phyloP scores from a whole-genome alignment of 2,797 vertebrate species.

The Tenualosa ilisha region DNA sequence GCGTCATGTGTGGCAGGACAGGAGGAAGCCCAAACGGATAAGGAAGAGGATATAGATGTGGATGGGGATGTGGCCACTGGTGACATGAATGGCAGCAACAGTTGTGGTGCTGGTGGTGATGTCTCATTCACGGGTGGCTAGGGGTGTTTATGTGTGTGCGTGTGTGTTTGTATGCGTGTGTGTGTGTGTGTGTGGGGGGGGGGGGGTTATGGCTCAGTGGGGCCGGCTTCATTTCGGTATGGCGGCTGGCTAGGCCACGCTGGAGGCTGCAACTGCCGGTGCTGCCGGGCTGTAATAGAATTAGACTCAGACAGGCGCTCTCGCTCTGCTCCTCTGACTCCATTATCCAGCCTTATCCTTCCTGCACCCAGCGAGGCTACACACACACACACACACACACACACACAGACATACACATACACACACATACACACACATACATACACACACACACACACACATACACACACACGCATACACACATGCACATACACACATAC shows the following conservation, averaged over 20 bases:
- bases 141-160: neutral
- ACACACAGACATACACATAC: neutral
- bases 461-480: neutral
- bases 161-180: neutral
- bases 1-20: neutral
- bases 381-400: neutral
- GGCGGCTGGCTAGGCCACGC: constrained; percentile 15
- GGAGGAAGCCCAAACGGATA: neutral
- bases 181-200: neutral
- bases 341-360: constrained; percentile 52
- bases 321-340: constrained; percentile 57
- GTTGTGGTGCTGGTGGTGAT: neutral
- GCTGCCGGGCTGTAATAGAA: constrained; percentile 54
- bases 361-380: neutral
- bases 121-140: neutral
- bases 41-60: neutral
- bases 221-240: neutral
- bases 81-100: neutral
- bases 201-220: neutral
- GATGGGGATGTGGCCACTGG: neutral
- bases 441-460: neutral
- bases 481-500: neutral
- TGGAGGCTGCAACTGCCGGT: constrained; percentile 50
- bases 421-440: neutral
- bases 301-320: constrained; percentile 56